Evolutionary conservation across 1,140 invertebrate genomes (phyloP).

Genomic region (Caerostris extrusa): DNA sequence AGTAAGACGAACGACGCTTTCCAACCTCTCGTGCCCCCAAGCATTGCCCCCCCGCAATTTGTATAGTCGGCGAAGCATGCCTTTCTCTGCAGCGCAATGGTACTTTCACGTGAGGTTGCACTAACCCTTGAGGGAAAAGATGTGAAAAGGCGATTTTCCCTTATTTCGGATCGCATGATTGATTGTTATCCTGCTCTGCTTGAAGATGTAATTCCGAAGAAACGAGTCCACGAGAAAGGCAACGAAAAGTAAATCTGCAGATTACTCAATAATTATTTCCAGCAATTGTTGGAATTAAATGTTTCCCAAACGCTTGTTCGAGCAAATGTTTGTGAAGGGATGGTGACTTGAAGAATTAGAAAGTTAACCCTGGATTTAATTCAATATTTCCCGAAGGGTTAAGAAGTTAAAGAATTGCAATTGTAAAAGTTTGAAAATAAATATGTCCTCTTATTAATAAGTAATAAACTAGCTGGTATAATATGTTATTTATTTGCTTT

Average conservation of each 20-base stretch:
- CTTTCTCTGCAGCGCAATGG: not conserved
- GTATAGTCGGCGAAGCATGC: slow-evolving; percentile 30
- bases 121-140: not conserved
- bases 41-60: slow-evolving; percentile 23
- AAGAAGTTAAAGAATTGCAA: no score
- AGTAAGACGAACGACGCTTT: slow-evolving; percentile 36
- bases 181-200: not conserved
- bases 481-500: no score
- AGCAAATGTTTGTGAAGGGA: no score
- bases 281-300: not conserved
- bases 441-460: no score
- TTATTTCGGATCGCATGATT: not conserved
- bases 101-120: not conserved
- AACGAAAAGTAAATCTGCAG: not conserved
- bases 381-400: no score
- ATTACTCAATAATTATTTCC: not conserved
- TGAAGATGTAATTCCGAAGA: not conserved
- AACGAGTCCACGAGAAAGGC: not conserved
- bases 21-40: not conserved
- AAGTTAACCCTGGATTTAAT: no score
- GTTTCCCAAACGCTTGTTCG: no score
- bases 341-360: no score
- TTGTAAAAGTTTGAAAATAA: no score
- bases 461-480: no score
- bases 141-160: not conserved